Conservation (phyloP, 2,888 invertebrate species). For the Ganaspis brasiliensis region DNA sequence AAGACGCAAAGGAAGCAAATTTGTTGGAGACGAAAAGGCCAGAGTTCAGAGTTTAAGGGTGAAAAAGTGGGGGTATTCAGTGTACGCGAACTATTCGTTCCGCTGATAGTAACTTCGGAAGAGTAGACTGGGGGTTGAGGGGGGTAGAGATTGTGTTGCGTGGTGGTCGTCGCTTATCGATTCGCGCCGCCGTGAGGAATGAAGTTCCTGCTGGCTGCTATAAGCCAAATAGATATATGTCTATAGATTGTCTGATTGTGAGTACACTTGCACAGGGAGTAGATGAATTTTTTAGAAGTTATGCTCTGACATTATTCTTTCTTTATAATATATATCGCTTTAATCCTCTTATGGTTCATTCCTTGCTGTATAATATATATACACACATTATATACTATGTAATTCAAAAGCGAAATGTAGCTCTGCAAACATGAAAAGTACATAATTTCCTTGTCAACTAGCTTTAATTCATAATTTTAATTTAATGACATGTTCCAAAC, state of each 20-base stretch:
- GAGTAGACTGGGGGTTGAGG: constrained; percentile 55
- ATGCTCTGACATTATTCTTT: neutral
- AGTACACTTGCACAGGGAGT: neutral
- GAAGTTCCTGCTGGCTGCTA: constrained; percentile 61
- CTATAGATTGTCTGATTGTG: too few species aligned
- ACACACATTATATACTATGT: too few species aligned
- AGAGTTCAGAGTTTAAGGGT: too few species aligned
- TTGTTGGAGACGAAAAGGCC: too few species aligned
- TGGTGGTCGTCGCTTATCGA: constrained; percentile 69
- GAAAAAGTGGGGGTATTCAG: neutral
- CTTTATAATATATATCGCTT: neutral
- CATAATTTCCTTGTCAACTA: too few species aligned
- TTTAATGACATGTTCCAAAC: too few species aligned
- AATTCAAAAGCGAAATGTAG: too few species aligned
- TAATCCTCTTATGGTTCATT: neutral
- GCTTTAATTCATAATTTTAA: too few species aligned
- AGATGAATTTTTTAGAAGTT: neutral
- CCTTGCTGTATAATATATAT: neutral
- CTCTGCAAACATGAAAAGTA: too few species aligned
- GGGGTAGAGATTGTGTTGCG: constrained; percentile 42
- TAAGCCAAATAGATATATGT: constrained; percentile 54
- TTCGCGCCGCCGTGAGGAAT: constrained; percentile 65
- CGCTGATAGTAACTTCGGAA: constrained; percentile 29
- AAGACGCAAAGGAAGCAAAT: too few species aligned
- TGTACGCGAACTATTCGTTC: constrained; percentile 38